Conservation (phyloP, 1,140 invertebrate species). For the Drosophila triauraria region DNA sequence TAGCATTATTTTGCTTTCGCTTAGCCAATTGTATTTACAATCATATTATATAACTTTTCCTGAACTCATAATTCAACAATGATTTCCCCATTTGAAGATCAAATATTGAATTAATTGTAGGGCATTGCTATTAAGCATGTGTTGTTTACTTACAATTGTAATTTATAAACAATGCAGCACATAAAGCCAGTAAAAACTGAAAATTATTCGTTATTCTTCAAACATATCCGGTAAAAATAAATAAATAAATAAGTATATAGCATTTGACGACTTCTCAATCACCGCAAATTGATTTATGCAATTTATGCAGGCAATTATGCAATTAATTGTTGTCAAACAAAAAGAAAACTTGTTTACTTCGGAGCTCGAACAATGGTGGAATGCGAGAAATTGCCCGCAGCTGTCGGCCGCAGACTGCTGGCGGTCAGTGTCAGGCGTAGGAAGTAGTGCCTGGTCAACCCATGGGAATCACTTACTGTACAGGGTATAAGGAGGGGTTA, state of each 20-base stretch:
- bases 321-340: conserved; percentile 76
- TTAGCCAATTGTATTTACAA: background rate
- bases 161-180: conserved; percentile 5
- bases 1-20: background rate
- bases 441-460: conserved; percentile 49
- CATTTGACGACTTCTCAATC: conserved; percentile 46
- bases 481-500: background rate
- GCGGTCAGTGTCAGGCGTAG: conserved; percentile 55
- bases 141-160: conserved; percentile 27
- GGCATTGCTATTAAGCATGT: conserved; percentile 29
- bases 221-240: conserved; percentile 67
- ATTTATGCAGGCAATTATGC: conserved; percentile 77
- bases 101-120: conserved; percentile 42
- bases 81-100: conserved; percentile 22
- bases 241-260: conserved; percentile 50
- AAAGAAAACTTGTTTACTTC: conserved; percentile 56
- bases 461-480: conserved; percentile 20
- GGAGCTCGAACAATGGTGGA: conserved; percentile 43
- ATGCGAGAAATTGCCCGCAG: conserved; percentile 70
- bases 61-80: conserved; percentile 1
- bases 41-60: background rate
- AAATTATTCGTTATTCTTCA: conserved; percentile 24
- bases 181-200: conserved; percentile 11
- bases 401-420: conserved; percentile 49
- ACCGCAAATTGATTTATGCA: conserved; percentile 64